Evolutionary conservation across 2,888 invertebrate genomes (phyloP).

Genomic region (Mythimna albipuncta): DNA sequence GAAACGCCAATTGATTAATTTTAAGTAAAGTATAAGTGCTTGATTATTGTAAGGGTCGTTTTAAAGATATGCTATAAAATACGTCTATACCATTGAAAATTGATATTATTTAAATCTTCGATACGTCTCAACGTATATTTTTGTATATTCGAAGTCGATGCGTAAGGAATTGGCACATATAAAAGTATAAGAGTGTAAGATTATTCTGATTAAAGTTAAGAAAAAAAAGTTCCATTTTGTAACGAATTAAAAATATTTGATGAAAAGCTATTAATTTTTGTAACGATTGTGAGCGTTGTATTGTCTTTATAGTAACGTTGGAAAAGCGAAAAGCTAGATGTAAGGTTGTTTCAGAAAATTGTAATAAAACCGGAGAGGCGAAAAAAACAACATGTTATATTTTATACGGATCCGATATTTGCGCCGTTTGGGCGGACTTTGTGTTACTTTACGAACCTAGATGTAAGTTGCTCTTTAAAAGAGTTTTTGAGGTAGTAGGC

Average conservation of each 20-base stretch:
- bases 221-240: conserved; percentile 85
- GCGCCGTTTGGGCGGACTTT: conserved; percentile 74
- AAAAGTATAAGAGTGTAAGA: conserved; percentile 76
- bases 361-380: conserved; percentile 86
- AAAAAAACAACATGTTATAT: conserved; percentile 88
- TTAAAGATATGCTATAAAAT: conserved; percentile 78
- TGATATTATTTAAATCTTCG: conserved; percentile 81
- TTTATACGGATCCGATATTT: conserved; percentile 87
- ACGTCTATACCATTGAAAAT: conserved; percentile 83
- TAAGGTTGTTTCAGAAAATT: conserved; percentile 90
- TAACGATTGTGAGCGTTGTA: conserved; percentile 88
- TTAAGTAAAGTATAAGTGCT: conserved; percentile 86
- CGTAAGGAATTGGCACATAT: conserved; percentile 88
- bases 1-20: conserved; percentile 86
- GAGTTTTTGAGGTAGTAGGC: conserved; percentile 90
- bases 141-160: conserved; percentile 87
- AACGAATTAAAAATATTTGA: conserved; percentile 78
- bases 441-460: conserved; percentile 89
- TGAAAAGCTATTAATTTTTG: conserved; percentile 84
- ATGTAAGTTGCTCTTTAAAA: conserved; percentile 90
- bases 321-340: conserved; percentile 80
- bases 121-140: conserved; percentile 87
- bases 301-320: conserved; percentile 88
- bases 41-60: conserved; percentile 82
- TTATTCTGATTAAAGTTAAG: conserved; percentile 79